These are phyloP conservation scores for Bolborhynchus lineola DNA, from an alignment of 2,113 vertebrate genomes.

Conservation along the genomic window DNA sequence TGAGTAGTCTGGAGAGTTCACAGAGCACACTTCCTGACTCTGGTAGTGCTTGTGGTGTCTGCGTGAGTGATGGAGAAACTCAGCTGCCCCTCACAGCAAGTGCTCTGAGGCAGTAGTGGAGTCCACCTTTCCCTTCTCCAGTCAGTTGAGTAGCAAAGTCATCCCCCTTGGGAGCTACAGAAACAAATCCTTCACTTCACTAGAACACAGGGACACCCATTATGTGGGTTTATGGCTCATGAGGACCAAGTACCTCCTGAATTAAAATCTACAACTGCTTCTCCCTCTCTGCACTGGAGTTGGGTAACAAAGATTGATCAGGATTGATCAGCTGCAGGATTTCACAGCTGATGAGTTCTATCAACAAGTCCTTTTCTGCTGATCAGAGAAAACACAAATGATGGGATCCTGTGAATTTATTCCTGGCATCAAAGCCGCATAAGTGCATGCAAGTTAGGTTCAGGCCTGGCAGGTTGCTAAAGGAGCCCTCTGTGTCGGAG, in stretches of 20 bases:
- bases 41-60: neutral
- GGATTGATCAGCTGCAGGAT: neutral
- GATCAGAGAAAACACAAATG: neutral
- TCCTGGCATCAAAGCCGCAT: neutral
- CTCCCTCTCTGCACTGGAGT: neutral
- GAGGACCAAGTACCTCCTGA: neutral
- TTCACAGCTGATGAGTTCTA: neutral
- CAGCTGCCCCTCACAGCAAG: neutral
- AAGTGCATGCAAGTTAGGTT: neutral
- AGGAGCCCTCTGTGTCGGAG: neutral
- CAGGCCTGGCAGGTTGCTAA: neutral
- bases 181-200: neutral
- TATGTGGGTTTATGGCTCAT: neutral
- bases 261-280: neutral
- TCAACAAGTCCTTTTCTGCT: neutral
- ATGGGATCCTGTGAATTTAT: neutral
- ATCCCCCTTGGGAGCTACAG: neutral
- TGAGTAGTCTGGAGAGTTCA: neutral
- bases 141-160: neutral
- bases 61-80: neutral
- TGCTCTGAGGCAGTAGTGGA: accelerated
- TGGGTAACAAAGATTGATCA: neutral
- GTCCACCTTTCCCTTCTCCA: neutral
- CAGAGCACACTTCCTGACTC: neutral
- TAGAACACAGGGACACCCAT: neutral